phyloP scores from a whole-genome alignment of 2,113 vertebrate species.

The Penelope pileata region DNA sequence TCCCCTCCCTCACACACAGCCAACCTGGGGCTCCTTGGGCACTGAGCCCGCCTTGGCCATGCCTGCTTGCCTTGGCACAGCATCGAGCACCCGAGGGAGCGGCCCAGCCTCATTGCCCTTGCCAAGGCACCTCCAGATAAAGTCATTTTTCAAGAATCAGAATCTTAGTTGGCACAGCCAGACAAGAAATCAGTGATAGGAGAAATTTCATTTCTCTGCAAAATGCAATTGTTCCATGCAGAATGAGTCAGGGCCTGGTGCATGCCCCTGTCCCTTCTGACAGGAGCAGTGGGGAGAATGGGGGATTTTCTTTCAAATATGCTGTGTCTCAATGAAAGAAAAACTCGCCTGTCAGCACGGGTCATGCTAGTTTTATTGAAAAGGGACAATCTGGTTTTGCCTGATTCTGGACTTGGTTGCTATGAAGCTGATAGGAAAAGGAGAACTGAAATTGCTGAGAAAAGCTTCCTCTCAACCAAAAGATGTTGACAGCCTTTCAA shows the following conservation, averaged over 20 bases:
- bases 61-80: too few species aligned
- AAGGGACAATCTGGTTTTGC: not conserved
- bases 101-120: not conserved
- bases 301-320: not conserved
- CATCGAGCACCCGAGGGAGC: not conserved
- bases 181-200: not conserved
- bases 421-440: not conserved
- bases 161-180: not conserved
- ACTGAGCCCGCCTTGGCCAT: too few species aligned
- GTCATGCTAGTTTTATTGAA: not conserved
- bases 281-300: not conserved
- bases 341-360: not conserved
- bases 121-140: not conserved
- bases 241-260: not conserved
- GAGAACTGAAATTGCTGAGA: slow-evolving; percentile 54
- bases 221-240: not conserved
- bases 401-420: not conserved
- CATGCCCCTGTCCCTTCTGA: not conserved
- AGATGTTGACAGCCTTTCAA: not conserved
- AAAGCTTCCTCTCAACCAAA: not conserved
- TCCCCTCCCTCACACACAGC: not conserved
- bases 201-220: not conserved
- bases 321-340: not conserved
- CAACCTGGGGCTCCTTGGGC: not conserved
- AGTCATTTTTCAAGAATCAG: not conserved